phyloP scores from a whole-genome alignment of 2,797 vertebrate species.

The Lacerta agilis region DNA sequence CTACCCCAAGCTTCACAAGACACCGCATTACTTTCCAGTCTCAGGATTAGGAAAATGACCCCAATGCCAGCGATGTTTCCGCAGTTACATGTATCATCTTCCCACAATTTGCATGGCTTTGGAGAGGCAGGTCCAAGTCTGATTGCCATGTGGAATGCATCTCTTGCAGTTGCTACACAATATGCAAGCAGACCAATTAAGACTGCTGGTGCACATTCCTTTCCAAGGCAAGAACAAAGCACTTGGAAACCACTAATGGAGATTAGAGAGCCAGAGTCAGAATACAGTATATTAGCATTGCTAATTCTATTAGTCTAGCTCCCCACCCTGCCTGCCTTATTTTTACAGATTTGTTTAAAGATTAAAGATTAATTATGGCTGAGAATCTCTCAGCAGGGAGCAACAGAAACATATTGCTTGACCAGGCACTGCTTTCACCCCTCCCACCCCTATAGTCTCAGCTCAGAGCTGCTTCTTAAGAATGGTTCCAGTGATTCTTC shows the following conservation, averaged over 20 bases:
- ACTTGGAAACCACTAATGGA: slow-evolving; percentile 41
- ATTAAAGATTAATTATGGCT: slow-evolving; percentile 26
- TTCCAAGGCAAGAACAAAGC: slow-evolving; percentile 12
- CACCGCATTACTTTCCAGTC: slow-evolving; percentile 55
- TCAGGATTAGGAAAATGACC: slow-evolving; percentile 50
- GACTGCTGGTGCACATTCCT: slow-evolving; percentile 12
- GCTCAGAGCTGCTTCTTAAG: slow-evolving; percentile 1
- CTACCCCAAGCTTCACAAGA: slow-evolving; percentile 32
- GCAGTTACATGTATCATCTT: slow-evolving; percentile 47
- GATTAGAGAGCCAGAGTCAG: not conserved
- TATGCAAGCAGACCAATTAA: slow-evolving; percentile 37
- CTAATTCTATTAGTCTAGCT: slow-evolving; percentile 1
- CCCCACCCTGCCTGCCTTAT: not conserved
- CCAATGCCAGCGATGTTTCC: slow-evolving; percentile 30
- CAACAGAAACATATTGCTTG: not conserved
- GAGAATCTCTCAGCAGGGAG: not conserved
- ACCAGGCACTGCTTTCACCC: not conserved
- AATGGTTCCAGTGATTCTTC: not conserved
- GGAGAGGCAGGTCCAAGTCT: slow-evolving; percentile 18
- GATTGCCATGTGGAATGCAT: slow-evolving; percentile 32
- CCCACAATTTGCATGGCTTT: slow-evolving; percentile 33
- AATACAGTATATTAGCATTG: not conserved
- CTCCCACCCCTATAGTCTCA: not conserved
- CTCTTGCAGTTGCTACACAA: slow-evolving; percentile 18
- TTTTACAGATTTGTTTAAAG: not conserved